Evolutionary conservation across 2,888 invertebrate species (phyloP).

Genomic region (Caenorhabditis virilis): DNA sequence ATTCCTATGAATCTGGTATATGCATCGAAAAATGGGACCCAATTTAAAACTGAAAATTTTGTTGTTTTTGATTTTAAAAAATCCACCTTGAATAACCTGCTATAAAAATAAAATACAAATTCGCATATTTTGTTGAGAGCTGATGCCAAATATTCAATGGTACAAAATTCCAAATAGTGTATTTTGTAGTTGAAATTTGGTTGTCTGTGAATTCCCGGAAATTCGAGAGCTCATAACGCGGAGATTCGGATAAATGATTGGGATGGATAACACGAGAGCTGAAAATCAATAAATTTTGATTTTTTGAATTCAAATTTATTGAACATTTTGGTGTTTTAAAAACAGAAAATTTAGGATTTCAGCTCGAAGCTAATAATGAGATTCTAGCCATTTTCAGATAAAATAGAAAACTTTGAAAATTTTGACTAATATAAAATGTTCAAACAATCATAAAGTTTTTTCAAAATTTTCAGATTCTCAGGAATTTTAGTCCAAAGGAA

Average conservation of each 20-base stretch:
- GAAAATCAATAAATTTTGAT: slow-evolving; percentile 3
- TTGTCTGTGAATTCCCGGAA: slow-evolving; percentile 77
- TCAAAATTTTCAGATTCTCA: too few relatives aligned
- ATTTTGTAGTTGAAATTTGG: slow-evolving; percentile 89
- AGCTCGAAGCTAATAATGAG: neutral
- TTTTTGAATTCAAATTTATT: neutral
- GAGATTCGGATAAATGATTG: slow-evolving; percentile 40
- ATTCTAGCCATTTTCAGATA: neutral
- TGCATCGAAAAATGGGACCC: slow-evolving; percentile 55
- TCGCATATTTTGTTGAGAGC: slow-evolving; percentile 89
- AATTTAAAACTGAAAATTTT: slow-evolving; percentile 53
- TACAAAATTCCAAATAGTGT: slow-evolving; percentile 89
- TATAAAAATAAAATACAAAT: slow-evolving; percentile 95
- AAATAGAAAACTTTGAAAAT: slow-evolving; percentile 3
- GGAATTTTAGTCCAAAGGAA: too few relatives aligned
- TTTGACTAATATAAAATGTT: too few relatives aligned
- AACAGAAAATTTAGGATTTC: neutral
- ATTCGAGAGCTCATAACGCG: slow-evolving; percentile 55
- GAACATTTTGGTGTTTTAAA: neutral
- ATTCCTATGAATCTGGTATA: slow-evolving; percentile 70
- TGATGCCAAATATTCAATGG: slow-evolving; percentile 80
- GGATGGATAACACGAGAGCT: slow-evolving; percentile 46
- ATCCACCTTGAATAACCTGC: slow-evolving; percentile 79
- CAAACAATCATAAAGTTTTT: too few relatives aligned
- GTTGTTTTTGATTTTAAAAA: too few relatives aligned